Conservation (phyloP, 1,140 invertebrate genomes). For the Eriocheir sinensis region DNA sequence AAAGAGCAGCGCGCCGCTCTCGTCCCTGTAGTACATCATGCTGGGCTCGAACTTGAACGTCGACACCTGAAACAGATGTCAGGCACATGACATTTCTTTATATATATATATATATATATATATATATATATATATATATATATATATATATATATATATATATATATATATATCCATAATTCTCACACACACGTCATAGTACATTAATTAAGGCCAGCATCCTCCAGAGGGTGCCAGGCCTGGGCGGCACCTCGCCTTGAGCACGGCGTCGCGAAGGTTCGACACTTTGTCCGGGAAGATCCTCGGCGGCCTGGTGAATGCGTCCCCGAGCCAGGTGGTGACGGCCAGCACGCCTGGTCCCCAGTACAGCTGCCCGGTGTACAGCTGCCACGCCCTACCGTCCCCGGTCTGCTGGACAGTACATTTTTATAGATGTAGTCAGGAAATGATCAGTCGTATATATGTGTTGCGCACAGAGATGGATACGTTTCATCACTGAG, state of each 20-base stretch:
- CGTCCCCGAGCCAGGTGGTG: background rate
- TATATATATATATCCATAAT: background rate
- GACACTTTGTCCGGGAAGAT: slow-evolving; percentile 25
- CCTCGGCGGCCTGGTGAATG: background rate
- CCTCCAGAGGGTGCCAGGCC: too few relatives aligned
- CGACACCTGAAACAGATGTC: background rate
- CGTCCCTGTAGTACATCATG: slow-evolving; percentile 13
- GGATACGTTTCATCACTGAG: too few relatives aligned
- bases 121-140: background rate
- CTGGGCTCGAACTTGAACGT: slow-evolving; percentile 11
- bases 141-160: background rate
- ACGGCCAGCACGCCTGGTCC: background rate
- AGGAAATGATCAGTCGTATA: too few relatives aligned
- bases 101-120: background rate
- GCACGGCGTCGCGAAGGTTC: background rate
- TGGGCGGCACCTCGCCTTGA: background rate
- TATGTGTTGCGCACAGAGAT: too few relatives aligned
- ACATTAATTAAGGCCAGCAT: too few relatives aligned
- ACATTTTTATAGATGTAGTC: too few relatives aligned
- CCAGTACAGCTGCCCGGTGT: background rate
- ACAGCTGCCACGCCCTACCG: background rate
- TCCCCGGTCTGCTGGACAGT: too few relatives aligned
- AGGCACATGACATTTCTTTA: too few relatives aligned
- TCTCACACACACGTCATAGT: too few relatives aligned
- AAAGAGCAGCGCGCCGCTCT: background rate